Percentiles rank a stretch among this genome's conserved stretches.
Evolutionary conservation across 2,113 vertebrate genomes (phyloP).

Genomic region (Epinephelus moara): DNA sequence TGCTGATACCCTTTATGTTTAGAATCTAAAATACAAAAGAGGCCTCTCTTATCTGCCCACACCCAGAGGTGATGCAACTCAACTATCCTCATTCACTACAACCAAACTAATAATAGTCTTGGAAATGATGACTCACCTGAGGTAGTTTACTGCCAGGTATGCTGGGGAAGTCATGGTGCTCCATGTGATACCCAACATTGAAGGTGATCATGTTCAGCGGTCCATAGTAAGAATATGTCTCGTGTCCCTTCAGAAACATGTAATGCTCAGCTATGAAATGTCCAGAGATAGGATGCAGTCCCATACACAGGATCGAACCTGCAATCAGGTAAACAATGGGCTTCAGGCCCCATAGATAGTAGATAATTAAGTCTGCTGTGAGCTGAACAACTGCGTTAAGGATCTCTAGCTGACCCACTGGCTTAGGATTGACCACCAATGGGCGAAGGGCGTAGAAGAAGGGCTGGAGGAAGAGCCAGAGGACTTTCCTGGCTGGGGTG

Average conservation of each 20-base stretch:
- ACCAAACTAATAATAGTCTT: neutral
- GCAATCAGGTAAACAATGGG: slow-evolving; percentile 92
- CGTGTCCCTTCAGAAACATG: slow-evolving; percentile 95
- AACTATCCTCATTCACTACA: neutral
- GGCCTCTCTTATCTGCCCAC: slow-evolving; percentile 27
- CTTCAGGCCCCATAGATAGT: slow-evolving; percentile 90
- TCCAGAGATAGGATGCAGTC: slow-evolving; percentile 96
- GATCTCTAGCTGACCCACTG: slow-evolving; percentile 90
- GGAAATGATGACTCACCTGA: slow-evolving; percentile 83
- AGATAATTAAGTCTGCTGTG: slow-evolving; percentile 84
- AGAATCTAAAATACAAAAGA: slow-evolving; percentile 7
- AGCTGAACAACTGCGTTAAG: slow-evolving; percentile 89
- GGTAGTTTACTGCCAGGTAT: slow-evolving; percentile 95
- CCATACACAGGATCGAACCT: slow-evolving; percentile 92
- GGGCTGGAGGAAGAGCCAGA: slow-evolving; percentile 95
- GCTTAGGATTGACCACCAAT: slow-evolving; percentile 92
- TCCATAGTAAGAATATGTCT: slow-evolving; percentile 98
- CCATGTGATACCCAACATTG: slow-evolving; percentile 98
- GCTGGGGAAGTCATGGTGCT: slow-evolving; percentile 98
- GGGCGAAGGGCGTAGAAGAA: slow-evolving; percentile 93
- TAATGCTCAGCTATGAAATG: slow-evolving; percentile 99
- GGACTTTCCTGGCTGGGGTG: slow-evolving; percentile 90
- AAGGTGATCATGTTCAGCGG: slow-evolving; percentile 95
- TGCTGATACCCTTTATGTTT: slow-evolving; percentile 5
- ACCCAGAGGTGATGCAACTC: slow-evolving; percentile 4